These are phyloP conservation scores for Rhynchotus rufescens DNA, from an alignment of 2,797 vertebrate genomes.

Conservation along the genomic window DNA sequence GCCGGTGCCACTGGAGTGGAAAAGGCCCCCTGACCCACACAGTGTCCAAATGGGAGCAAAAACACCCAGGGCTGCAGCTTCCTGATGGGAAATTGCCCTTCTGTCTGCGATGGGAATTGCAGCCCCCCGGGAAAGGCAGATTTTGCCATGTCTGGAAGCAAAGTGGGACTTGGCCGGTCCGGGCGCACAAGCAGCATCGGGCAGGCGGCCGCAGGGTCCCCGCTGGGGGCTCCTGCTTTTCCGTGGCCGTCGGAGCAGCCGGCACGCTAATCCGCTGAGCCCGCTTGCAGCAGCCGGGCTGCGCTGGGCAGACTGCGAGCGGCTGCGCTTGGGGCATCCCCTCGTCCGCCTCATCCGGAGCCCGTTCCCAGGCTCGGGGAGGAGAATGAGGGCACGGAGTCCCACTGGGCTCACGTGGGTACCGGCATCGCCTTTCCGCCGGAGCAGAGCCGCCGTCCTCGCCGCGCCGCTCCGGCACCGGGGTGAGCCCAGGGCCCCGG, in stretches of 20 bases:
- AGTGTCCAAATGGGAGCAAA: fast-evolving
- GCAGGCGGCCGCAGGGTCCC: no score
- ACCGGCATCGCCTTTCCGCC: constrained; percentile 18
- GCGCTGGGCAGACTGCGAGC: fast-evolving
- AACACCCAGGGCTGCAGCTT: neutral
- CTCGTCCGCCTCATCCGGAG: neutral
- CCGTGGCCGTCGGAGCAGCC: neutral
- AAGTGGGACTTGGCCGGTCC: no score
- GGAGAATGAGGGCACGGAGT: constrained; percentile 70
- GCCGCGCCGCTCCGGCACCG: neutral
- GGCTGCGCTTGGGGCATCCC: neutral
- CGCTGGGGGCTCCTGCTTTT: neutral
- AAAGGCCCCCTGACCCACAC: no score
- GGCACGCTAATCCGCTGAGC: no score
- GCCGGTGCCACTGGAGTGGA: neutral
- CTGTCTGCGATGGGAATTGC: fast-evolving
- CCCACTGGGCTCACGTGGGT: constrained; percentile 69
- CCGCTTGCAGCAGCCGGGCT: fast-evolving
- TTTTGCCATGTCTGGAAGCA: neutral
- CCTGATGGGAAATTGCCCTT: neutral
- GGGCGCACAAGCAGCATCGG: no score
- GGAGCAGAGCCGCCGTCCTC: neutral
- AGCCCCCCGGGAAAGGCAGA: fast-evolving
- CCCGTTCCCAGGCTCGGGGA: constrained; percentile 55
- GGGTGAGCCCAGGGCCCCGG: neutral